Percentiles rank a stretch among this genome's conserved stretches.
These are phyloP conservation scores for Alligator sinensis DNA, from an alignment of 2,113 vertebrate species.

Conservation along the genomic window DNA sequence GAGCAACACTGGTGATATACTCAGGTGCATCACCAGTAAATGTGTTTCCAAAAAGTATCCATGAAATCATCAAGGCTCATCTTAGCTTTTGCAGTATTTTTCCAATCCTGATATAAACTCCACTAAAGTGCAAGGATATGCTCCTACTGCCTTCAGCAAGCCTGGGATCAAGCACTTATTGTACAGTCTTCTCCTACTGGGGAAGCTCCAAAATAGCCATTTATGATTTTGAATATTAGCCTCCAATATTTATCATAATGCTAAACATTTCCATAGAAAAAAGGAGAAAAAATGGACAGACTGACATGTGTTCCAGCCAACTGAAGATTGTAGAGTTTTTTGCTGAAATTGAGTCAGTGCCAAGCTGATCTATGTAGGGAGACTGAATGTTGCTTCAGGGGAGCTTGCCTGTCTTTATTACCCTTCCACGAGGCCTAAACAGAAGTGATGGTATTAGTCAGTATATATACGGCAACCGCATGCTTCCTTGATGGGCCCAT, in stretches of 20 bases:
- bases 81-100: not conserved
- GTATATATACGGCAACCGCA: not conserved
- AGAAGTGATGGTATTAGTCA: not conserved
- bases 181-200: not conserved
- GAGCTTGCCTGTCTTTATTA: no score
- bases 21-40: no score
- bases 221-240: not conserved
- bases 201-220: not conserved
- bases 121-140: not conserved
- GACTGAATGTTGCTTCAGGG: no score
- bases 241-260: not conserved
- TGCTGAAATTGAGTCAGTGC: no score
- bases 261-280: not conserved
- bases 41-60: not conserved
- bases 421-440: no score
- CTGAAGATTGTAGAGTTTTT: no score
- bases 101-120: not conserved
- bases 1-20: not conserved
- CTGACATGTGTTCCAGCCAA: no score
- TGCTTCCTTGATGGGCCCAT: rapidly evolving
- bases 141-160: not conserved
- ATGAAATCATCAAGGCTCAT: not conserved
- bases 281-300: not conserved
- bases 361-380: no score
- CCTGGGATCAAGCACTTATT: not conserved